These are phyloP conservation scores for Nomada fabriciana DNA, from an alignment of 2,888 invertebrate species.

Conservation along the genomic window DNA sequence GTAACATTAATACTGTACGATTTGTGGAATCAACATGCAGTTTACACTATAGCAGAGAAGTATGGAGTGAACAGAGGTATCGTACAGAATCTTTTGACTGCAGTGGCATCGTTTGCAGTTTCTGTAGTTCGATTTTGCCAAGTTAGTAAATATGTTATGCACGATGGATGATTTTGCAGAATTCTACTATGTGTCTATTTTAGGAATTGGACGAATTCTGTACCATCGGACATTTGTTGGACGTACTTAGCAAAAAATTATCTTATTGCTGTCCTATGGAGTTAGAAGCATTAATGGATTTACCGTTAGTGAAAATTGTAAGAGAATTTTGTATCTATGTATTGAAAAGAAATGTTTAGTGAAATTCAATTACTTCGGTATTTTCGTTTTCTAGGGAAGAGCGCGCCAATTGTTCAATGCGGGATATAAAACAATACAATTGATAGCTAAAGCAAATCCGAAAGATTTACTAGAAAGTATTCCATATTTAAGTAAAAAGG, in stretches of 20 bases:
- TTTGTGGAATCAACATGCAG: constrained; percentile 89
- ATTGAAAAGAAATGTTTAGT: background rate
- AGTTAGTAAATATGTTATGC: constrained; percentile 71
- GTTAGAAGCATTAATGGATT: constrained; percentile 92
- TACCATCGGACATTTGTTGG: constrained; percentile 92
- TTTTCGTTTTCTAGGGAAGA: constrained; percentile 87
- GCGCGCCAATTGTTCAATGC: constrained; percentile 93
- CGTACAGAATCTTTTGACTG: constrained; percentile 91
- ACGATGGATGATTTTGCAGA: background rate
- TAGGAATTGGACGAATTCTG: constrained; percentile 91
- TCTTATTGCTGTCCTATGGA: constrained; percentile 93
- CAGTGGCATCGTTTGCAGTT: constrained; percentile 90
- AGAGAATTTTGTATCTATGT: constrained; percentile 60
- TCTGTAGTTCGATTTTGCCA: constrained; percentile 93
- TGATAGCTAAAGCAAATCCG: constrained; percentile 90
- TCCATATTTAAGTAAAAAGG: constrained; percentile 89
- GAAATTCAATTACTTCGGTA: background rate
- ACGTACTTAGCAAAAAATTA: constrained; percentile 90
- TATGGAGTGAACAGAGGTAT: constrained; percentile 91
- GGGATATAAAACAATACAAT: constrained; percentile 92
- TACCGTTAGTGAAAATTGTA: constrained; percentile 95
- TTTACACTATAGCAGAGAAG: constrained; percentile 89
- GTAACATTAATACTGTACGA: constrained; percentile 94
- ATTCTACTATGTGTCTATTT: constrained; percentile 35
- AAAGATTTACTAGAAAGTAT: constrained; percentile 87